Percentiles rank a stretch among this genome's conserved stretches.
phyloP scores from a whole-genome alignment of 1,140 invertebrate genomes.

The Macrostomum lignano region DNA sequence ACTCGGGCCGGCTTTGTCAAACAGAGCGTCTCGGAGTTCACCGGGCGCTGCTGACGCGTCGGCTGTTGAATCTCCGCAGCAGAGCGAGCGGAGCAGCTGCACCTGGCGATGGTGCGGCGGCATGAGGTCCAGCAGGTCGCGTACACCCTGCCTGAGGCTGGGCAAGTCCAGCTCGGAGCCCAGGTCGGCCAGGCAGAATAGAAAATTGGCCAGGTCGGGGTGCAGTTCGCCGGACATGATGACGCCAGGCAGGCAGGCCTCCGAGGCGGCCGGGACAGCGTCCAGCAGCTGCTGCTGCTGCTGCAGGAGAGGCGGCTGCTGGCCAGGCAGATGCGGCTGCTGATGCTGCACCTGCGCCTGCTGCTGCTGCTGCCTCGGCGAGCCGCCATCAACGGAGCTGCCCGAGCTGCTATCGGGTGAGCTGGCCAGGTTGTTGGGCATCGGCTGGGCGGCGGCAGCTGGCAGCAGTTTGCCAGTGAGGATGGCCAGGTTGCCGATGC shows the following conservation, averaged over 20 bases:
- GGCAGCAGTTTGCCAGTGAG: constrained; percentile 6
- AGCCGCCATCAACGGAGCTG: constrained; percentile 54
- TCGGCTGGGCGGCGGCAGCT: no score
- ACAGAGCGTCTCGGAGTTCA: constrained; percentile 4
- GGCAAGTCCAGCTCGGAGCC: constrained; percentile 49
- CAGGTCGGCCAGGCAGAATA: constrained; percentile 60
- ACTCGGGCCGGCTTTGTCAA: constrained; percentile 5
- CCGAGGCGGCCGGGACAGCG: no score
- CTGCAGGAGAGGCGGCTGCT: no score
- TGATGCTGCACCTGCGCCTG: no score
- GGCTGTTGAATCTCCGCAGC: not conserved
- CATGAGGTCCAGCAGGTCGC: constrained; percentile 55
- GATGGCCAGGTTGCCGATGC: constrained; percentile 5
- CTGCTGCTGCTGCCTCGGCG: no score
- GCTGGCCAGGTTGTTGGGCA: constrained; percentile 50
- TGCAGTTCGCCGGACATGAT: constrained; percentile 49
- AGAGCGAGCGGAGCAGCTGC: constrained; percentile 2
- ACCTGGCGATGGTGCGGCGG: constrained; percentile 26
- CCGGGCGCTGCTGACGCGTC: no score
- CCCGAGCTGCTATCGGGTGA: constrained; percentile 59
- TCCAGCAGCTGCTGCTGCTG: no score
- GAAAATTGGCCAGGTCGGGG: constrained; percentile 56
- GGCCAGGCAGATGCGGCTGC: no score
- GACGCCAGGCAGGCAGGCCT: constrained; percentile 61
- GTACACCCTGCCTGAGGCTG: constrained; percentile 50